Evolutionary conservation across 1,140 invertebrate genomes (phyloP), one percentile per base, ranked within the genome.

Genomic region (Heterodera carotae): DNA sequence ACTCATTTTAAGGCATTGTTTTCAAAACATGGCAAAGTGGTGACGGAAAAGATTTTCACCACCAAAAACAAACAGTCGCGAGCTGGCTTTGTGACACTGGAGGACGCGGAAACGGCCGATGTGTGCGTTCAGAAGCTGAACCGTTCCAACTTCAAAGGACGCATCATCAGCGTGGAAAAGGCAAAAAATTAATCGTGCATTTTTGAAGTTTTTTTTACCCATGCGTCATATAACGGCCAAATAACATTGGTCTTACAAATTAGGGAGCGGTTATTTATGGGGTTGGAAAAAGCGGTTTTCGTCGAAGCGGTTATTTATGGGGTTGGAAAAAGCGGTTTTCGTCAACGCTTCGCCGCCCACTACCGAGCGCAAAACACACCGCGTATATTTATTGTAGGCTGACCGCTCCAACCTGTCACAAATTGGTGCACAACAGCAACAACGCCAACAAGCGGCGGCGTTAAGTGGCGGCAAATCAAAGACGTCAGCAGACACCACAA

Each of bases 111-210:
- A 29, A 34, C 77, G 1, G 82, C 83, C 8, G 53, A 77, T 48
- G n/a, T 79, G 6, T 84, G 83, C 34, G 48, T 69, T 15, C 53
- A 69, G 27, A 84, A 84, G 43, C 53, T 83, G 29, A 75, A 84
- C 66, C 68, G 75, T 25, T 78, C 80, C n/a, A 84, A 78, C 39
- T 84, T 84, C 53, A 84, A 83, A 53, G 82, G 82, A 12, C 69
- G 68, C n/a, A 69, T 82, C n/a, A 84, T 83, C 48, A 76, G 48
- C 66, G 72, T 81, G 31, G 80, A 81, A 59, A 82, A 81, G 80
- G 80, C 76, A 56, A 60, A 53, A 39, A 31, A 34, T 43, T 25
- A 67, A 34, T 18, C n/a, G n/a, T n/a, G n/a, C n/a, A n/a, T n/a
- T n/a, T n/a, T n/a, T n/a, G n/a, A n/a, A n/a, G n/a, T n/a, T n/a